A percentile compares a stretch with the other conserved stretches of the same genome.
phyloP scores from a whole-genome alignment of 2,888 invertebrate species.

The Lasioglossum oenotherae region DNA sequence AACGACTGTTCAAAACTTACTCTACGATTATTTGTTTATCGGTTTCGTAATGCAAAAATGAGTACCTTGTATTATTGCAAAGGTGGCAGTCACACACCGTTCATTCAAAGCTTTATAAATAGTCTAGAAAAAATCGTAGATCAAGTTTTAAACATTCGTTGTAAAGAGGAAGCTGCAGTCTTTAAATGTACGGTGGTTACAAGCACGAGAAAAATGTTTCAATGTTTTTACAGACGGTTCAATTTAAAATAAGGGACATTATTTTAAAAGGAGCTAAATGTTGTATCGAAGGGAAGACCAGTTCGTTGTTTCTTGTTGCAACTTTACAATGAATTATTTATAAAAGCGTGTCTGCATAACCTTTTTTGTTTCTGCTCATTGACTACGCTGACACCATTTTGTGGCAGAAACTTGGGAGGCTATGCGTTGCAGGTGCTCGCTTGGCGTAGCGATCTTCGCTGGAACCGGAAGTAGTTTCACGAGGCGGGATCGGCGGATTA shows the following conservation, averaged over 20 bases:
- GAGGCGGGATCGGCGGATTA: neutral
- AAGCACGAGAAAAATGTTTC: too few species aligned
- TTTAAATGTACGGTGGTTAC: too few species aligned
- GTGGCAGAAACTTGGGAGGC: neutral
- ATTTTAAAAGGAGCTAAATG: neutral
- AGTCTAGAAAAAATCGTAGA: too few species aligned
- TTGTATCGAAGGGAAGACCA: neutral
- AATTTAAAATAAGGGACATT: neutral
- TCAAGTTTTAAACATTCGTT: too few species aligned
- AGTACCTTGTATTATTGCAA: too few species aligned
- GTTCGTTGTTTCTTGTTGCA: neutral
- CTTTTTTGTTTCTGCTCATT: neutral
- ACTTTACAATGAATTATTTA: neutral
- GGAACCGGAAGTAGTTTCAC: conserved; percentile 9
- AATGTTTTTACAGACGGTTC: too few species aligned
- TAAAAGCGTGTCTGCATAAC: neutral
- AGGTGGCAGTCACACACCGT: too few species aligned
- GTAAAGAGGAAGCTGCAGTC: too few species aligned
- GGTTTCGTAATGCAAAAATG: too few species aligned
- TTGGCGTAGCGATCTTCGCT: neutral
- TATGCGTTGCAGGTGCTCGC: neutral
- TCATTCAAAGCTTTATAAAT: too few species aligned
- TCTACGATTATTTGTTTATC: too few species aligned
- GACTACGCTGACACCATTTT: neutral
- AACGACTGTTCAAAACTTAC: too few species aligned